phyloP scores from a whole-genome alignment of 2,797 vertebrate genomes.

The Crocodylus rhombifer region DNA sequence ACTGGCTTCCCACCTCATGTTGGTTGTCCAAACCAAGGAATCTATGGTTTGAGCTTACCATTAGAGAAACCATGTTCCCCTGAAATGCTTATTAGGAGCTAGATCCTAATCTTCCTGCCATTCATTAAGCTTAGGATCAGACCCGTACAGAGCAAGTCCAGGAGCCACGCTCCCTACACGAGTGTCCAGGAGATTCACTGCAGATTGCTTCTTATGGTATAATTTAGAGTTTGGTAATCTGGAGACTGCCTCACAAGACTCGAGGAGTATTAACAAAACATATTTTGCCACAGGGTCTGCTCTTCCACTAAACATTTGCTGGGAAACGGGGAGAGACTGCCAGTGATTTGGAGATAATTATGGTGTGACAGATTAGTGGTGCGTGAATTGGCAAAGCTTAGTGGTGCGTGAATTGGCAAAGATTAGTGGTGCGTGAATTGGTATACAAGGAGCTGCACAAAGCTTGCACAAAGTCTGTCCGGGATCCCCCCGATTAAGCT shows the following conservation, averaged over 20 bases:
- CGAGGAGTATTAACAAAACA: neutral
- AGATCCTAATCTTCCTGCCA: slow-evolving; percentile 38
- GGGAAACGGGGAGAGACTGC: neutral
- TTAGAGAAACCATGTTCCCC: slow-evolving; percentile 26
- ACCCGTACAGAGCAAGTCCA: slow-evolving; percentile 26
- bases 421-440: slow-evolving; percentile 12
- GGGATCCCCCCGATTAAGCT: slow-evolving; percentile 11
- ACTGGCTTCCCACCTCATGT: slow-evolving; percentile 54
- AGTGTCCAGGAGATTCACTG: neutral
- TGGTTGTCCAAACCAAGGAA: slow-evolving; percentile 43
- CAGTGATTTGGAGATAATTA: slow-evolving; percentile 40
- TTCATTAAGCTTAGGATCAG: neutral
- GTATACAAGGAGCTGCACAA: slow-evolving; percentile 8
- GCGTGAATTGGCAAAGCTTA: slow-evolving; percentile 1
- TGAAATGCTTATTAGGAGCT: neutral
- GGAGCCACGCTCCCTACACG: slow-evolving; percentile 7
- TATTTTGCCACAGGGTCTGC: neutral
- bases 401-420: neutral
- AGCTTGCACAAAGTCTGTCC: slow-evolving; percentile 30
- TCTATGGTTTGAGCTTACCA: slow-evolving; percentile 49
- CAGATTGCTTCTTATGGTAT: neutral
- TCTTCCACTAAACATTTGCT: slow-evolving; percentile 14
- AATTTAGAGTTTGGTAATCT: neutral
- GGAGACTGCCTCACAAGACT: neutral
- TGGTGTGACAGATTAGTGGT: neutral